Percentiles rank a stretch among this genome's conserved stretches.
These are phyloP conservation scores for Cyaniris semiargus DNA, from an alignment of 2,888 invertebrate genomes.

Conservation along the genomic window DNA sequence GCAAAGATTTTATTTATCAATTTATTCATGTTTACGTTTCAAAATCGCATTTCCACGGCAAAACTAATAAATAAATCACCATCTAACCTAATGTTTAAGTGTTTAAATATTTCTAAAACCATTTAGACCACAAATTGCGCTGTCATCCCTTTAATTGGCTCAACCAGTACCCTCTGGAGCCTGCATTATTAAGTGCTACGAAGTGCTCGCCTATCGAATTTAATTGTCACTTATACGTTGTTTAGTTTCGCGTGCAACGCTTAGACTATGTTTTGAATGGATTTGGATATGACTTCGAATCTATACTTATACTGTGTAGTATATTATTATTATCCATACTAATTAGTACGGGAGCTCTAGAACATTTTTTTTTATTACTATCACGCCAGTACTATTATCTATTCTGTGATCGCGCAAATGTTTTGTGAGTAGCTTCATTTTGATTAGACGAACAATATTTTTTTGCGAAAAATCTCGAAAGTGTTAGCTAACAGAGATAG, in stretches of 20 bases:
- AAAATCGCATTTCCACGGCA: background rate
- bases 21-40: background rate
- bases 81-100: background rate
- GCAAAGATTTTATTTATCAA: too few relatives aligned
- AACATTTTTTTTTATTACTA: too few relatives aligned
- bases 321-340: too few relatives aligned
- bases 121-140: conserved; percentile 13
- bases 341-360: too few relatives aligned
- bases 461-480: too few relatives aligned
- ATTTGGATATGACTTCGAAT: background rate
- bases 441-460: too few relatives aligned
- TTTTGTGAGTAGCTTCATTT: too few relatives aligned
- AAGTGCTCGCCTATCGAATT: conserved; percentile 14
- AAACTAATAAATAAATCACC: background rate
- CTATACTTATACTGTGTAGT: too few relatives aligned
- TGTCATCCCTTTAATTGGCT: conserved; percentile 10
- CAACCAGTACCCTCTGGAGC: background rate
- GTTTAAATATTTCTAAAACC: conserved; percentile 11
- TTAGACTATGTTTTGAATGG: background rate
- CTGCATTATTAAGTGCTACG: conserved; percentile 1
- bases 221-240: conserved; percentile 10
- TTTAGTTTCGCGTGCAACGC: background rate
- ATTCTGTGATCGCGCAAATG: too few relatives aligned
- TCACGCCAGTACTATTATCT: too few relatives aligned
- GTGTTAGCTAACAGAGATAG: too few relatives aligned